Evolutionary conservation across 2,888 invertebrate species (phyloP), one percentile per base, ranked within the genome.

Genomic region (Aporophyla lueneburgensis): DNA sequence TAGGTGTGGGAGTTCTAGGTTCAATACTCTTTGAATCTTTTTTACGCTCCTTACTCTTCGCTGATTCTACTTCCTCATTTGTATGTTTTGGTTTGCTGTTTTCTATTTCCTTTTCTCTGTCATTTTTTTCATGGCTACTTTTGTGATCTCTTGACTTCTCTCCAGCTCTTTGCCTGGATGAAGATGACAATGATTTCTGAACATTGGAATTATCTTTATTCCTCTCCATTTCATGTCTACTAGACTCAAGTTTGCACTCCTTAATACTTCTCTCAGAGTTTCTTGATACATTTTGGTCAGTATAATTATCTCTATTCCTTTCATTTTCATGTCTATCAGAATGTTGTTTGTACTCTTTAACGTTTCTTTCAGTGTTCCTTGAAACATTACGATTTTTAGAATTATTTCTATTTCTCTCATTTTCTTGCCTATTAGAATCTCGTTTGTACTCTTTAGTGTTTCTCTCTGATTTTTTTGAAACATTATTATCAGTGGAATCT

Each of bases 1-100:
- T 80, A 49, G 89, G 89, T 68, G 91, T 85, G 16, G 91, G 90
- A 67, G 91, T 91, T 77, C 81, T 81, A 16, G 87, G 78, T 72
- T 84, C 83, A 71, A 80, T 67, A 77, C 74, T 83, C 12, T 80
- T 73, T 70, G 77, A 58, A 56, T 74, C 73, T 54, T 68, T 71
- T 69, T 83, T 85, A n/a, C 75, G 56, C 27, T 70, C 82, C 73
- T 84, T 85, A 71, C 49, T 81, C 71, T 73, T 78, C 27, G 59
- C 43, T 53, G 61, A 33, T 66, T 86, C 74, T 51, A 46, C 27
- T 71, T 81, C 75, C 71, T 81, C 80, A 75, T 76, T 83, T 56
- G 79, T 76, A 76, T 83, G 78, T 84, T 78, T 90, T 63, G 74
- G 68, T 70, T 76, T 85, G 49, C 63, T 87, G 33, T 59, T 83